Base-by-base conservation (phyloP, 2,888 invertebrate species). In the Dorcus hopei region DNA sequence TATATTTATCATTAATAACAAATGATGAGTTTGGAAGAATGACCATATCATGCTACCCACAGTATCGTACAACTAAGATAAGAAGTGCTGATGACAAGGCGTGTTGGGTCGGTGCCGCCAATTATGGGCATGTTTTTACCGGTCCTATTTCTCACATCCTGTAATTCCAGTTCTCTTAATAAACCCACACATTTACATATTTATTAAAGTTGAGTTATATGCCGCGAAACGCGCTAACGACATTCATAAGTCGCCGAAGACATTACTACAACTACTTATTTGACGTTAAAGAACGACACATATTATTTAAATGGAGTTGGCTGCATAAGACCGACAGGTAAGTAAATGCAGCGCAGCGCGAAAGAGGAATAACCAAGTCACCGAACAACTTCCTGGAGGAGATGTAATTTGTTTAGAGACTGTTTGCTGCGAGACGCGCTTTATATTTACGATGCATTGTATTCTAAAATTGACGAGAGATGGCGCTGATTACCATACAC, bases 61-160 rank as follows among this genome's bases (percentile, higher is more conserved):
- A 5, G 26, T 26, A 33, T 33, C 26, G 7, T 33, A 33, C 26
- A 33, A 33, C 26, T 6, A 33, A 33, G 26, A 33, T 33, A 33
- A 33, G 26, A 33, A 33, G 3, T 33, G 5, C 5, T 33, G 57
- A 38, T 16, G 49, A 54, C 56, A 43, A 58, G 60, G 48, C 60
- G 60, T 58, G 52, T 58, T 64, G 63, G 63, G 63, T 63, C 61
- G 64, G 61, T 60, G 58, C 62, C 61, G 65, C 67, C 66, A 68
- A 66, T 68, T 68, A 68, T 63, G 63, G 64, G 61, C 60, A 61
- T 59, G 61, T 61, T 62, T 61, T 61, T 57, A 57, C 53, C 54
- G 50, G 58, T 52, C 58, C 59, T 57, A 38, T 60, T 64, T 59
- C 58, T 59, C 61, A 61, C 62, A 59, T 59, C 53, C 61, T 49